A percentile compares a stretch with the other conserved stretches of the same genome.
These are phyloP conservation scores for Meta bourneti DNA, from an alignment of 2,888 invertebrate genomes.

Conservation along the genomic window DNA sequence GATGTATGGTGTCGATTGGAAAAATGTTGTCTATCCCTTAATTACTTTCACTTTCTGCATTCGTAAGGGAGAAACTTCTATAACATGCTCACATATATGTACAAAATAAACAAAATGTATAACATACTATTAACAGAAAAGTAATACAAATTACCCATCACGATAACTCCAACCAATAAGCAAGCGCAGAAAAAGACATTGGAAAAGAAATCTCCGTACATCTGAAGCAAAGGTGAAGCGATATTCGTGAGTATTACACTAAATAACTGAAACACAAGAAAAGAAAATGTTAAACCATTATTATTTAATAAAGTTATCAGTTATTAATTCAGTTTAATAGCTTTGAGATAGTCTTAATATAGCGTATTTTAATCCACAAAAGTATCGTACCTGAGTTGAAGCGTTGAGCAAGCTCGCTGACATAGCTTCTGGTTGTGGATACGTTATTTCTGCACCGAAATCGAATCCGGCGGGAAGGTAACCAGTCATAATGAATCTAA, in stretches of 20 bases:
- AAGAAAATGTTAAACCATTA: not conserved
- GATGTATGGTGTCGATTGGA: too few species aligned
- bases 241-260: conserved; percentile 81
- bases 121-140: too few species aligned
- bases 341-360: too few species aligned
- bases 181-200: conserved; percentile 89
- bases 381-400: conserved; percentile 83
- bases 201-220: conserved; percentile 88
- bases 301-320: not conserved
- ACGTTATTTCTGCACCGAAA: conserved; percentile 97
- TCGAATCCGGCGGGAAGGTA: conserved; percentile 98
- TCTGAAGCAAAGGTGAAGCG: conserved; percentile 81
- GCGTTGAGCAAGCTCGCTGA: conserved; percentile 97
- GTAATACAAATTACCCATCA: conserved; percentile 83
- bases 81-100: too few species aligned
- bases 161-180: conserved; percentile 88
- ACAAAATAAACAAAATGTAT: too few species aligned
- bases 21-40: too few species aligned
- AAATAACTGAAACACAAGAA: conserved; percentile 74
- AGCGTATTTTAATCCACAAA: too few species aligned
- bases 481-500: conserved; percentile 97
- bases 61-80: too few species aligned
- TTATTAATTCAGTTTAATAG: not conserved
- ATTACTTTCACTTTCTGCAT: too few species aligned
- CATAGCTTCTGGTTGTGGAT: conserved; percentile 98